These are phyloP conservation scores for Manduca sexta DNA, from an alignment of 1,140 invertebrate species.

Conservation along the genomic window DNA sequence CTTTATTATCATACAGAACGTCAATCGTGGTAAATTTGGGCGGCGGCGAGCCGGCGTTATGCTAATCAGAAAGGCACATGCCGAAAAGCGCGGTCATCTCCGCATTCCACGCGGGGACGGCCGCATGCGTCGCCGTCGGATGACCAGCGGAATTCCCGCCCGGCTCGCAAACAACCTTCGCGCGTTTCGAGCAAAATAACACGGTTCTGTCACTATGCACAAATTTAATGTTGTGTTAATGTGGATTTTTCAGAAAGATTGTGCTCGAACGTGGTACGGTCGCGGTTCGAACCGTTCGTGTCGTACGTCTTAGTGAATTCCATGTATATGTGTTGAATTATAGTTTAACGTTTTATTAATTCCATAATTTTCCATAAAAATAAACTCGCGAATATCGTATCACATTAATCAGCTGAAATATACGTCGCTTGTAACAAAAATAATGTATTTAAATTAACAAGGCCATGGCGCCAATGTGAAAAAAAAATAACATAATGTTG, in stretches of 20 bases:
- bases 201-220: background rate
- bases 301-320: no score
- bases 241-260: no score
- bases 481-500: slow-evolving; percentile 21
- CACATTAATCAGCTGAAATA: slow-evolving; percentile 1
- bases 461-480: slow-evolving; percentile 29
- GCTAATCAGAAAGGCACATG: slow-evolving; percentile 48
- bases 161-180: slow-evolving; percentile 1
- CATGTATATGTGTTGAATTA: no score
- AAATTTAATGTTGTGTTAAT: background rate
- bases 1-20: slow-evolving; percentile 7
- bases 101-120: slow-evolving; percentile 50
- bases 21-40: slow-evolving; percentile 13
- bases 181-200: slow-evolving; percentile 1
- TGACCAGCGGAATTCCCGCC: slow-evolving; percentile 37
- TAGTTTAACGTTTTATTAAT: no score
- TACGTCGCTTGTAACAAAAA: slow-evolving; percentile 11
- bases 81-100: slow-evolving; percentile 52
- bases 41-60: slow-evolving; percentile 31
- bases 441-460: background rate
- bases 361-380: no score
- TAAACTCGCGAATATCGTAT: no score
- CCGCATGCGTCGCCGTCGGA: slow-evolving; percentile 22
- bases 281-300: no score
- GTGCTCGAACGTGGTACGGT: no score